Base-by-base conservation (phyloP, 2,888 invertebrate genomes). In the Caradrina clavipalpis region DNA sequence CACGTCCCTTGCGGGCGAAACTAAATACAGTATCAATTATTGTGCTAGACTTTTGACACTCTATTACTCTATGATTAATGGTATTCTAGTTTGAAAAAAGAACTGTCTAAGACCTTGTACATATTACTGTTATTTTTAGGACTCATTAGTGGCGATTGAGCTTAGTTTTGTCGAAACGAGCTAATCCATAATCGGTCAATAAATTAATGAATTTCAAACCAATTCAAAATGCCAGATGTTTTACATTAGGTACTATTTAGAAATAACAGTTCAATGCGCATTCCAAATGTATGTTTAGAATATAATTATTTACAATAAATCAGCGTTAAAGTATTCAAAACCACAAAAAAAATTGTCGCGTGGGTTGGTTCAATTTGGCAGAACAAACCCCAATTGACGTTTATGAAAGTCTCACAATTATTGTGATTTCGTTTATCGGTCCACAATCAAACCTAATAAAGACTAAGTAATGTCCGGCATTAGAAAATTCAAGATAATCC, bases 1-100 rank as follows among this genome's bases (percentile, higher is more conserved):
- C 39, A 65, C 8, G 58, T 60, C 54, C 61, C 81, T 66, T 11
- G 64, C 35, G 60, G 81, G 61, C 45, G 1, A 55, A 59, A 42
- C 66, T 80, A 80, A 80, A 76, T 70, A 72, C 78, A 58, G 76
- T 80, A 82, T 82, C 73, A 80, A 80, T 82, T 83, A 80, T 72
- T 69, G 45, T 56, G 66, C 66, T 70, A 69, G 69, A 69, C 35
- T 63, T 78, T 76, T 73, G 69, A 70, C 82, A 82, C 68, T 70
- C 70, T 71, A 80, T 83, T 84, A 82, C 66, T 55, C 10, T 15
- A 54, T 80, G 84, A 83, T 83, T 78, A 64, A 83, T 82, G 73
- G 35, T 64, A 35, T 35, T 26, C 73, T 7, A n/a, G 21, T 31
- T 49, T 13, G 22, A 39, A 68, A 66, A 57, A 69, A 69, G 56